Evolutionary conservation across 2,888 invertebrate species (phyloP).

Genomic region (Congeria kusceri): DNA sequence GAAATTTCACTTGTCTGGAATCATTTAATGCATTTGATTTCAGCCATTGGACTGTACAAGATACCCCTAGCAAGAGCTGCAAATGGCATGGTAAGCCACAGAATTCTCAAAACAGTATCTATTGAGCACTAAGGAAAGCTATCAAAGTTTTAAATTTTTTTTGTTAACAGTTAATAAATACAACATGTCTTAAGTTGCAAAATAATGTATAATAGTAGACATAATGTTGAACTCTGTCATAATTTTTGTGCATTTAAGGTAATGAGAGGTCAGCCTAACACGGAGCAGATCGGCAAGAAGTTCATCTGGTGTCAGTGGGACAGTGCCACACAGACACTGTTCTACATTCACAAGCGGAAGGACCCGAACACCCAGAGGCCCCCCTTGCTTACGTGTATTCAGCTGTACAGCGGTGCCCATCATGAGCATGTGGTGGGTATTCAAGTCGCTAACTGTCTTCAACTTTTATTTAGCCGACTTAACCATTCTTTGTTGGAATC

Average conservation of each 20-base stretch:
- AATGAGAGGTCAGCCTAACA: conserved; percentile 81
- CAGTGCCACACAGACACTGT: conserved; percentile 73
- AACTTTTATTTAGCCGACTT: no score
- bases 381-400: conserved; percentile 73
- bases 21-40: conserved; percentile 43
- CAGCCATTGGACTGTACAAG: conserved; percentile 83
- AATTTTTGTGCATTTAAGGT: conserved; percentile 68
- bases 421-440: conserved; percentile 77
- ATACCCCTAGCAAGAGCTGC: conserved; percentile 79
- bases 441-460: no score
- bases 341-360: conserved; percentile 74
- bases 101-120: no score
- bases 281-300: conserved; percentile 78
- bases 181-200: no score
- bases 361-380: conserved; percentile 49
- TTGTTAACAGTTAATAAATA: no score
- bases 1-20: no score
- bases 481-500: no score
- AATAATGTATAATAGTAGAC: no score
- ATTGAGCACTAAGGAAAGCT: no score
- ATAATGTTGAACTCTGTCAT: no score
- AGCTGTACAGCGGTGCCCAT: conserved; percentile 73
- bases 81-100: conserved; percentile 77
- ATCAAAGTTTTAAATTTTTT: no score
- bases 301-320: conserved; percentile 84